Base-by-base conservation (phyloP, 2,113 vertebrate genomes). In the Canis aureus region DNA sequence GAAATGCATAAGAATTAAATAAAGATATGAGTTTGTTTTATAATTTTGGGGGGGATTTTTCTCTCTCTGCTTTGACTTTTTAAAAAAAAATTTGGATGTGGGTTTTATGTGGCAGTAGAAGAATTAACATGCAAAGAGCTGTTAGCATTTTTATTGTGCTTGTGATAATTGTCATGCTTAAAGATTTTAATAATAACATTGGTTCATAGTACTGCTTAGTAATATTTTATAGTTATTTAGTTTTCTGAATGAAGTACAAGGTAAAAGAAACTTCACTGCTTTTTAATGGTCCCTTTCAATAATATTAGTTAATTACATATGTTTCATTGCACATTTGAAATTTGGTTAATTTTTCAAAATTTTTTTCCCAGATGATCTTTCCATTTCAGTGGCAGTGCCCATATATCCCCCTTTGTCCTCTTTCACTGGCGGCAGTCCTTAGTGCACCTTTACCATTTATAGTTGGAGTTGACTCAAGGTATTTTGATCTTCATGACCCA, bases 301-400 rank as follows among this genome's bases (percentile, higher is more conserved):
- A 74, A 85, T 91, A 91, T 43, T 95, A 81, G 79, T 86, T 95
- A 94, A 66, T 82, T 82, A 57, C 22, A 25, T 91, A 91, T 78
- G 86, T 89, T 80, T 76, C 19, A 59, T 57, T 95, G 82, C 57
- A 80, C 64, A 86, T 95, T 94, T 96, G 57, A 91, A 94, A 81
- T 74, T 86, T 95, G 85, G 60, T 88, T 98, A 93, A 87, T 95
- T 94, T 94, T 78, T 95, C 11, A 38, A 83, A 95, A 59, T 67
- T 95, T 95, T 93, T 93, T 88, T 8, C 32, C 83, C 98, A 99
- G 99, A 99, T 99, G 99, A 99, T 99, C 98, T 99, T 99, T 98
- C 99, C 99, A 73, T 99, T 99, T 99, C 99, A 99, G 98, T 99
- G 99, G 99, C 99, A 99, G 92, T 99, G 99, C 98, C 99, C 99